Evolutionary conservation across 1,140 invertebrate genomes (phyloP).

Genomic region (Pogonomyrmex californicus): DNA sequence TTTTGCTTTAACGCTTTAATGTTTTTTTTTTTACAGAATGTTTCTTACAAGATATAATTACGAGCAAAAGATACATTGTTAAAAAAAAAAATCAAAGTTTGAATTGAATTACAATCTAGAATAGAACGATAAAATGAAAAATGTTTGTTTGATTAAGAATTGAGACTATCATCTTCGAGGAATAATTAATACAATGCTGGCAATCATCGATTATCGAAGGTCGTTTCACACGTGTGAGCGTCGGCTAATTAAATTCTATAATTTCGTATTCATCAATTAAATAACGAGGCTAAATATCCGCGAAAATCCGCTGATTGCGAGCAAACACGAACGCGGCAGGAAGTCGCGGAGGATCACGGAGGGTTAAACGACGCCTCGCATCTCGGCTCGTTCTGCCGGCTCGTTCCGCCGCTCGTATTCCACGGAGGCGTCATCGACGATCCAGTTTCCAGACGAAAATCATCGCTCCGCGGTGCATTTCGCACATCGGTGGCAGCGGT

Average conservation of each 20-base stretch:
- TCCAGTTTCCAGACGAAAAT: conserved; percentile 74
- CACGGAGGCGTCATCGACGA: conserved; percentile 74
- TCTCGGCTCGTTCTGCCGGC: conserved; percentile 40
- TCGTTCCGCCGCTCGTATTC: conserved; percentile 36
- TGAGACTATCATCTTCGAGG: background rate
- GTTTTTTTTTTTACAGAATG: no score
- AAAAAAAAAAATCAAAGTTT: background rate
- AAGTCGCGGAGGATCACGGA: conserved; percentile 27
- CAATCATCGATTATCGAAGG: conserved; percentile 27
- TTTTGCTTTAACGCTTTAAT: background rate
- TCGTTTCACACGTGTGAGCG: background rate
- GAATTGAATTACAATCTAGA: background rate
- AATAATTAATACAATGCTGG: conserved; percentile 9
- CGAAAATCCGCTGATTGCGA: conserved; percentile 57
- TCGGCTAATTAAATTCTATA: conserved; percentile 40
- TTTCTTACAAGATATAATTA: background rate
- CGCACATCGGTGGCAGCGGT: conserved; percentile 66
- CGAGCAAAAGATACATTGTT: background rate
- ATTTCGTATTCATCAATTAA: conserved; percentile 35
- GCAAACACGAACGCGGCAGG: conserved; percentile 33
- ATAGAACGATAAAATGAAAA: background rate
- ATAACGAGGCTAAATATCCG: conserved; percentile 44
- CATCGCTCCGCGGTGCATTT: conserved; percentile 70
- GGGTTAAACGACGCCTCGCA: conserved; percentile 62
- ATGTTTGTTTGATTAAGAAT: background rate